phyloP scores from a whole-genome alignment of 1,140 invertebrate species.

The Drosophila bifasciata region DNA sequence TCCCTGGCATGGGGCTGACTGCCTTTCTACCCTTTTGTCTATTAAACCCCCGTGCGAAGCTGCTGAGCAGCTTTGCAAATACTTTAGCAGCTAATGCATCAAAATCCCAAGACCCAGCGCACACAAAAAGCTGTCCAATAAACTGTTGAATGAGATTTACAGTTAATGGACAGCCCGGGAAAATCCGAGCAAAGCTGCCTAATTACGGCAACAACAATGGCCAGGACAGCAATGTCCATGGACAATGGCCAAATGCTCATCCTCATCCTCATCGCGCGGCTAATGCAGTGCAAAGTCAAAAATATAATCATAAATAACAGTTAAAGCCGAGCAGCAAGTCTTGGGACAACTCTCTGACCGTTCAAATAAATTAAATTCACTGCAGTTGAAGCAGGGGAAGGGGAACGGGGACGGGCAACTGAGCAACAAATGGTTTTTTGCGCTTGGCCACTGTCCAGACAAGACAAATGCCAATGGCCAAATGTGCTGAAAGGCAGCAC shows the following conservation, averaged over 20 bases:
- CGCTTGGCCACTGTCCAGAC: constrained; percentile 68
- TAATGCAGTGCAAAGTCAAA: constrained; percentile 78
- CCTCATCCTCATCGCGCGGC: constrained; percentile 43
- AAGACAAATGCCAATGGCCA: constrained; percentile 78
- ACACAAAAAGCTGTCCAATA: constrained; percentile 47
- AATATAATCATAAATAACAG: constrained; percentile 79
- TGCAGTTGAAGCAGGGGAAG: constrained; percentile 69
- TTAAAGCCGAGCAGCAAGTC: constrained; percentile 48
- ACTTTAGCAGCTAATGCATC: constrained; percentile 61
- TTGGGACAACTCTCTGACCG: constrained; percentile 35
- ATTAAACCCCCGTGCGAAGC: constrained; percentile 17
- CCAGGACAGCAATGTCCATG: constrained; percentile 31
- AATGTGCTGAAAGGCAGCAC: constrained; percentile 75
- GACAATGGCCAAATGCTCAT: no score
- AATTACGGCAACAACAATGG: constrained; percentile 66
- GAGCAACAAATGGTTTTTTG: constrained; percentile 77
- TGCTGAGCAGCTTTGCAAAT: constrained; percentile 18
- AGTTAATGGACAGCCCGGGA: constrained; percentile 16
- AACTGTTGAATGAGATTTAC: constrained; percentile 60
- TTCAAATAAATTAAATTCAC: constrained; percentile 77
- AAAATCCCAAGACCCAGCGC: constrained; percentile 43
- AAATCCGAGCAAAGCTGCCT: constrained; percentile 61
- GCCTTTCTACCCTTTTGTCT: neutral
- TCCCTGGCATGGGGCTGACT: neutral
- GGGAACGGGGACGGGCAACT: constrained; percentile 15